Evolutionary conservation across 2,888 invertebrate species (phyloP), one percentile per base, ranked within the genome.

Genomic region (Andricus curvator): DNA sequence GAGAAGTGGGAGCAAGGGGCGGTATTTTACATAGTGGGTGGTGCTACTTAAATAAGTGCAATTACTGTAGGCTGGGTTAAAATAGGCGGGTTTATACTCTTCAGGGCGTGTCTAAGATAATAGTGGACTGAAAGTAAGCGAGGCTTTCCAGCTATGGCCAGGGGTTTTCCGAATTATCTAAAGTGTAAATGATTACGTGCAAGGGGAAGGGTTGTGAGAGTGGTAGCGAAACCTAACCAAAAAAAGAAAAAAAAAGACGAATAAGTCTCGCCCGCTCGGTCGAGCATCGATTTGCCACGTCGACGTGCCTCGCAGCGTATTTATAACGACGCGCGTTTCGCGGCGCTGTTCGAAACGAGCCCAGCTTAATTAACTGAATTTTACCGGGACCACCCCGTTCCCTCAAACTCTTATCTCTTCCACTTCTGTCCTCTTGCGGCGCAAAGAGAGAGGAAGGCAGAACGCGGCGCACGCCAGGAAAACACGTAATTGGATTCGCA

Each of bases 361-460:
- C 65, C 77, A 78, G 82, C 80, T 84, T 84, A 84, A 84, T 84
- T 83, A 84, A 83, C 82, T 79, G 65, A 79, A 80, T 82, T 81
- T 82, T 60, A 70, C 80, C 68, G 48, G 48, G 68, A 25, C 51
- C 20, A 51, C 44, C 80, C 64, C 44, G 17, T 81, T 74, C 78
- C 80, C 79, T 66, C 80, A 62, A 62, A 44, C 68, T 81, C 74
- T 65, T 77, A 44, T 77, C 77, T 77, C 64, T 65, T 48, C 29
- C 76, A 22, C 60, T 78, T 41, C 37, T 48, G n/a, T 65, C 78
- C 78, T 44, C 20, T 22, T 29, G 17, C 25, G 41, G 9, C 33
- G 13, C 29, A 33, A 29, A 51, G 29, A 48, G 51, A 51, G 51
- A 64, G 48, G 4, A 33, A 65, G 65, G 65, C 20, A 9, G 67